These are phyloP conservation scores for Antheraea mylitta DNA, from an alignment of 1,140 invertebrate species.

Conservation along the genomic window DNA sequence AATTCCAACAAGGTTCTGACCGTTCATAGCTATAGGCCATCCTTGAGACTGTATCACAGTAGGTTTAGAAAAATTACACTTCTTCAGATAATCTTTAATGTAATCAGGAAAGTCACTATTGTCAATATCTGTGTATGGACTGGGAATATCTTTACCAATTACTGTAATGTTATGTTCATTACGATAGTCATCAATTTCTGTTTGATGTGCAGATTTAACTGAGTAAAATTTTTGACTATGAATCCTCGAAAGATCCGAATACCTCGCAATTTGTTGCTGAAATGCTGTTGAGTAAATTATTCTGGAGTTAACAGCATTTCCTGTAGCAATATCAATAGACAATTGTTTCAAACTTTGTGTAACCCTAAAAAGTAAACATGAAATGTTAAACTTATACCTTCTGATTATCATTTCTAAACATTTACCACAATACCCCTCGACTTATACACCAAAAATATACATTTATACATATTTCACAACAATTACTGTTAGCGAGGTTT, in stretches of 20 bases:
- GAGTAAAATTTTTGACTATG: constrained; percentile 46
- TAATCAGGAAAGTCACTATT: constrained; percentile 89
- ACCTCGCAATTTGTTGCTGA: not conserved
- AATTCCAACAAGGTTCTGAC: constrained; percentile 95
- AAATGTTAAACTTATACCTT: not conserved
- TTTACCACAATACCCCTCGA: not conserved
- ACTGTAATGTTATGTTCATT: constrained; percentile 66
- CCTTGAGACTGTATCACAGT: constrained; percentile 93
- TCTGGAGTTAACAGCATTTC: not conserved
- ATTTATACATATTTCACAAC: not conserved
- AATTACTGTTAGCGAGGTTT: not conserved
- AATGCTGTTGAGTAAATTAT: not conserved
- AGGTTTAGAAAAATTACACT: constrained; percentile 88
- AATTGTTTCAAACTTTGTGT: constrained; percentile 27
- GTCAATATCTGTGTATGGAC: constrained; percentile 78
- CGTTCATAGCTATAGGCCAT: constrained; percentile 94
- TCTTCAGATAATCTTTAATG: constrained; percentile 84
- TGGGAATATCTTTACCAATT: constrained; percentile 62
- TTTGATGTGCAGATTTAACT: constrained; percentile 43
- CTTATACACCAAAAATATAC: not conserved
- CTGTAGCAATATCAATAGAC: constrained; percentile 3
- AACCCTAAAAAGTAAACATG: constrained; percentile 28
- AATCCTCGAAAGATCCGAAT: not conserved
- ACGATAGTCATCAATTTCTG: constrained; percentile 46
- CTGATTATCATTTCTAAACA: not conserved